These are phyloP conservation scores for Cynopterus sphinx DNA, from an alignment of 2,797 vertebrate genomes.

Conservation along the genomic window DNA sequence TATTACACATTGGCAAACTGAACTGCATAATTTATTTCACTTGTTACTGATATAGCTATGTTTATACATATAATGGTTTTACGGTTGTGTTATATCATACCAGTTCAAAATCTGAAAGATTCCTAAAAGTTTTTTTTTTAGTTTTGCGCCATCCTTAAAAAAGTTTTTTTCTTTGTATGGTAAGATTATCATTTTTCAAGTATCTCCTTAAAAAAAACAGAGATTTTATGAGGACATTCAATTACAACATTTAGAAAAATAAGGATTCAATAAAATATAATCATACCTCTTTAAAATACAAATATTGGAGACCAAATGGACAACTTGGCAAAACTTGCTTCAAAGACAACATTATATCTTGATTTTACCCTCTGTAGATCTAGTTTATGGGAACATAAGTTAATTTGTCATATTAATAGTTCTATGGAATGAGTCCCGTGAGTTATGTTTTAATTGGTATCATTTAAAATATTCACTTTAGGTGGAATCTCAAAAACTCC, in stretches of 20 bases:
- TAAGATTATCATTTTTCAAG: constrained; percentile 27
- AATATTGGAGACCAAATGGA: neutral
- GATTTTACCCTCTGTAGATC: neutral
- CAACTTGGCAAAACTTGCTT: constrained; percentile 17
- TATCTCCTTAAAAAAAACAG: constrained; percentile 26
- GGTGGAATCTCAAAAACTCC: neutral
- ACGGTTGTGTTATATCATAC: constrained; percentile 48
- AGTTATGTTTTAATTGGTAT: constrained; percentile 36
- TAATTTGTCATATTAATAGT: constrained; percentile 46
- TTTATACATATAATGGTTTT: constrained; percentile 73
- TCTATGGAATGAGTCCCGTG: neutral
- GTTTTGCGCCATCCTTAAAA: neutral
- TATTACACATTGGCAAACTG: constrained; percentile 66
- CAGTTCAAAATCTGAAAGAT: constrained; percentile 10
- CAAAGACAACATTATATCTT: neutral
- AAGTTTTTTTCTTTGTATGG: neutral
- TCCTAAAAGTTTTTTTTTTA: neutral
- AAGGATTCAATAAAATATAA: constrained; percentile 9
- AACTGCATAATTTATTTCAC: constrained; percentile 74
- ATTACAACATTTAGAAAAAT: constrained; percentile 44
- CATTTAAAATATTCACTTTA: constrained; percentile 34
- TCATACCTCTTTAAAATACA: constrained; percentile 54
- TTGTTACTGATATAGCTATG: constrained; percentile 63
- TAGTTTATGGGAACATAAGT: constrained; percentile 15
- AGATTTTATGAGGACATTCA: constrained; percentile 9